Conservation (phyloP, 2,797 vertebrate genomes). For the Crypturellus tataupa region DNA sequence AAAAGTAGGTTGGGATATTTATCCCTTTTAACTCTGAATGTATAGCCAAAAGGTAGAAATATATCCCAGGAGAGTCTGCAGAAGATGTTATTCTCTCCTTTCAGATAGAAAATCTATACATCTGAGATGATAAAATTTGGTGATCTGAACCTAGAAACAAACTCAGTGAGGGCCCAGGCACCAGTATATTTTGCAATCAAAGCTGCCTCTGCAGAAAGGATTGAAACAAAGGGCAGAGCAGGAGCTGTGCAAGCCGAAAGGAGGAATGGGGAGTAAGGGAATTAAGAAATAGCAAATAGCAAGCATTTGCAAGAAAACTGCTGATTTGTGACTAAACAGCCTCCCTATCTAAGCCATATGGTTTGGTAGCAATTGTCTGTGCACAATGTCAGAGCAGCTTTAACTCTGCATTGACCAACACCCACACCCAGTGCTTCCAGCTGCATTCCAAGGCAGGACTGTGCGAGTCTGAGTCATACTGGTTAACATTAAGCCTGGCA, state of each 20-base stretch:
- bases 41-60: neutral
- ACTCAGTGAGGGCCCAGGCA: neutral
- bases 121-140: neutral
- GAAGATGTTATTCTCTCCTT: neutral
- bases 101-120: neutral
- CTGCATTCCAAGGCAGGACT: neutral
- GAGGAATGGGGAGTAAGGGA: neutral
- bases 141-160: neutral
- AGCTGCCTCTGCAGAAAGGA: conserved; percentile 3
- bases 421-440: neutral
- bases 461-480: rapidly evolving
- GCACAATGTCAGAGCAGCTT: conserved; percentile 20
- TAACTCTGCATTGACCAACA: conserved; percentile 19
- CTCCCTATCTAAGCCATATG: conserved; percentile 17
- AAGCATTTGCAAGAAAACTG: conserved; percentile 64
- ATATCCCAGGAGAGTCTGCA: neutral
- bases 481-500: neutral
- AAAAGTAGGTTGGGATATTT: neutral
- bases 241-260: neutral
- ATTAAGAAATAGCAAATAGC: conserved; percentile 37
- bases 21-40: neutral
- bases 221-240: neutral
- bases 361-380: neutral
- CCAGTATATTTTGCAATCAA: neutral
- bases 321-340: conserved; percentile 30